A percentile compares a stretch with the other conserved stretches of the same genome.
Evolutionary conservation across 2,888 invertebrate genomes (phyloP).

Genomic region (Pammene aurita): DNA sequence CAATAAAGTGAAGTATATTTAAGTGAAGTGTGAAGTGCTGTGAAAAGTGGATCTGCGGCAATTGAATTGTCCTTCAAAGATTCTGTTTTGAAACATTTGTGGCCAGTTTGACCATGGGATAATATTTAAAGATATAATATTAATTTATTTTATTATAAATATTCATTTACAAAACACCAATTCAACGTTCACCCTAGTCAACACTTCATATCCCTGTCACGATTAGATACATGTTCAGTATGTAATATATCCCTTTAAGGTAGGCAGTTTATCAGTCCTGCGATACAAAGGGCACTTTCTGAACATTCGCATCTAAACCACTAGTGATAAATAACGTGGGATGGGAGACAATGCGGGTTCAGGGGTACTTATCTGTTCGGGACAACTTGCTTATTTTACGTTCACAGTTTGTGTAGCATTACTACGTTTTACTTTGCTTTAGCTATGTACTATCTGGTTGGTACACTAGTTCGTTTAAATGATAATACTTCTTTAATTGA

Average conservation of each 20-base stretch:
- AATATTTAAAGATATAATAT: too few species aligned
- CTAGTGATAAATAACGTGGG: slow-evolving; percentile 54
- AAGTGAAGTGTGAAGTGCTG: too few species aligned
- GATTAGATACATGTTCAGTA: slow-evolving; percentile 31
- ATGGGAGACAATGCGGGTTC: slow-evolving; percentile 48
- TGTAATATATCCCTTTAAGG: slow-evolving; percentile 22
- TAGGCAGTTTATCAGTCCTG: slow-evolving; percentile 37
- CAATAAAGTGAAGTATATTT: too few species aligned
- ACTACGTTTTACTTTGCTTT: slow-evolving; percentile 5
- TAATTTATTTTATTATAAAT: too few species aligned
- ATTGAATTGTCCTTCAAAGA: too few species aligned
- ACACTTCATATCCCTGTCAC: slow-evolving; percentile 18
- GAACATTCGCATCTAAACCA: slow-evolving; percentile 45
- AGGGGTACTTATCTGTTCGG: slow-evolving; percentile 48
- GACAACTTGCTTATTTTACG: slow-evolving; percentile 52
- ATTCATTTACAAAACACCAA: too few species aligned
- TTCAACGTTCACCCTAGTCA: not conserved
- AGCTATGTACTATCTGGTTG: not conserved
- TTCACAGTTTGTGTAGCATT: slow-evolving; percentile 46
- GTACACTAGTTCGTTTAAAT: too few species aligned
- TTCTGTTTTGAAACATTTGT: too few species aligned
- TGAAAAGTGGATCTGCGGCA: too few species aligned
- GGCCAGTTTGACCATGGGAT: too few species aligned
- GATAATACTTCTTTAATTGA: too few species aligned
- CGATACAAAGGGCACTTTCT: slow-evolving; percentile 40